These are phyloP conservation scores for Eupristina koningsbergeri DNA, from an alignment of 1,140 invertebrate species.

Conservation along the genomic window DNA sequence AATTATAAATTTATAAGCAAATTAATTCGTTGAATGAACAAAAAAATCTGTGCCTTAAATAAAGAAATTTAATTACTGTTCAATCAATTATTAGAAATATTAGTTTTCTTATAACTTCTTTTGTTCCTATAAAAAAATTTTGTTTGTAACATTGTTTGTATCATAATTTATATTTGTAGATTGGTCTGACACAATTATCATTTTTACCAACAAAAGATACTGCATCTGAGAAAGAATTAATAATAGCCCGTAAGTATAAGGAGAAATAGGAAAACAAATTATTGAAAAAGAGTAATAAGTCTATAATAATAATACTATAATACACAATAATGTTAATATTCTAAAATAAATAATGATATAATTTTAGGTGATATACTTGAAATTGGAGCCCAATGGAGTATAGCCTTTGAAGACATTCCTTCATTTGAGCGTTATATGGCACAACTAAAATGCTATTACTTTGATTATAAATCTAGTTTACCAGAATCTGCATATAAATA, in stretches of 20 bases:
- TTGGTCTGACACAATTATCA: conserved; percentile 86
- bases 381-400: conserved; percentile 96
- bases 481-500: conserved; percentile 96
- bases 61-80: no score
- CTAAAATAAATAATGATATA: not conserved
- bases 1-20: no score
- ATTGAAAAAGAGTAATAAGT: not conserved
- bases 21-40: no score
- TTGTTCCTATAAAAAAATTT: no score
- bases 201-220: conserved; percentile 90
- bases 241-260: conserved; percentile 84
- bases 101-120: no score
- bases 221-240: conserved; percentile 88
- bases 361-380: conserved; percentile 88
- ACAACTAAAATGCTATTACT: conserved; percentile 97
- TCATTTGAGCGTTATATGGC: conserved; percentile 97
- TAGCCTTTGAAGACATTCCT: conserved; percentile 91
- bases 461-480: conserved; percentile 93
- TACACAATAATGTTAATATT: no score
- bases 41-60: no score
- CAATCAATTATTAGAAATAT: no score
- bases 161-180: conserved; percentile 73
- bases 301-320: no score
- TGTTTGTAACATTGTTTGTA: no score
- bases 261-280: no score